These are phyloP conservation scores for Epizoanthus illoricatus DNA, from an alignment of 92 coral and sea anemone genomes.

Conservation along the genomic window DNA sequence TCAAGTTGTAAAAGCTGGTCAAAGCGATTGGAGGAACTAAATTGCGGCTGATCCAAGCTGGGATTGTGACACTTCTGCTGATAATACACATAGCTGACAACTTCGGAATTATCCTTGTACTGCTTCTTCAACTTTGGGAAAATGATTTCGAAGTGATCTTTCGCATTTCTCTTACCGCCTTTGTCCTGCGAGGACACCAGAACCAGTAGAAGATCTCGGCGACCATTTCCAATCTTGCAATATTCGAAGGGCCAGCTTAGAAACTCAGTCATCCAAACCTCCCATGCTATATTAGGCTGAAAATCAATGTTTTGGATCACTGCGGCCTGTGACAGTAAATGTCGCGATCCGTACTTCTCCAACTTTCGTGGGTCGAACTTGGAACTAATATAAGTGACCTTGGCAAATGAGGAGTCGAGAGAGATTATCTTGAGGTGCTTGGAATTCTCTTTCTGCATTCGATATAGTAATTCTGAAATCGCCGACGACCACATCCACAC, in stretches of 20 bases:
- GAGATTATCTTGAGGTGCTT: not conserved
- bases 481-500: slow-evolving; percentile 11
- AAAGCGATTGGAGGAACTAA: not conserved
- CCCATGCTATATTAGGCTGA: not conserved
- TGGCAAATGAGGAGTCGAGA: not conserved
- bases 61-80: not conserved
- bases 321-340: slow-evolving; percentile 8
- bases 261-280: not conserved
- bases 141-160: not conserved
- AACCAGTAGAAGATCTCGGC: not conserved
- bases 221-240: not conserved
- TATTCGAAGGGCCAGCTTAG: not conserved
- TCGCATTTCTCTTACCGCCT: not conserved
- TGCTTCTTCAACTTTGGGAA: not conserved
- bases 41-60: not conserved
- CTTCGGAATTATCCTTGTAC: not conserved
- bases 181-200: not conserved
- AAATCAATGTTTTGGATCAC: slow-evolving; percentile 5
- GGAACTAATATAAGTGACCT: not conserved
- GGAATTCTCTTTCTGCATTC: not conserved
- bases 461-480: not conserved
- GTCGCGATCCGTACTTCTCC: not conserved
- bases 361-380: not conserved
- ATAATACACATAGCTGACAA: not conserved
- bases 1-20: not conserved